phyloP scores from a whole-genome alignment of 2,888 invertebrate genomes.

The Trichopoda pennipes region DNA sequence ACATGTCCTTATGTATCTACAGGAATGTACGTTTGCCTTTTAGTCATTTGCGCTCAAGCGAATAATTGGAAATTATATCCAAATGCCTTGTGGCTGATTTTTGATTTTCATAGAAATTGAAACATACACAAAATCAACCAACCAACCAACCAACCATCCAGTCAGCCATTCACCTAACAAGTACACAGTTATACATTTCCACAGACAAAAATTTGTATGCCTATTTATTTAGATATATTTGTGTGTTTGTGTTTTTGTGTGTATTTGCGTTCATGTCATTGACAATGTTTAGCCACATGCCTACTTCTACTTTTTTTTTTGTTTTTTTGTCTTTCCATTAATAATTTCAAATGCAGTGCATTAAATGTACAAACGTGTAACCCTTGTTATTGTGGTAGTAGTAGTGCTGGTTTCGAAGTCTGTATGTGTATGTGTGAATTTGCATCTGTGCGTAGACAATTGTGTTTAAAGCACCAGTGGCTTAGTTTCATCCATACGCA shows the following conservation, averaged over 20 bases:
- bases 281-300: slow-evolving; percentile 63
- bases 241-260: slow-evolving; percentile 68
- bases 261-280: slow-evolving; percentile 54
- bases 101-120: slow-evolving; percentile 70
- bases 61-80: slow-evolving; percentile 80
- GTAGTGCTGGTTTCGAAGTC: slow-evolving; percentile 9
- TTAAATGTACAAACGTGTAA: slow-evolving; percentile 10
- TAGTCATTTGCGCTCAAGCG: slow-evolving; percentile 75
- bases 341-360: slow-evolving; percentile 30
- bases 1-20: slow-evolving; percentile 5
- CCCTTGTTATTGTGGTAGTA: background rate
- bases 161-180: slow-evolving; percentile 29
- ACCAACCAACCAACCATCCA: slow-evolving; percentile 14
- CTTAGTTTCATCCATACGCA: slow-evolving; percentile 17
- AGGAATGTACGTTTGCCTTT: slow-evolving; percentile 57
- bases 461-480: slow-evolving; percentile 46
- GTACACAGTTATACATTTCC: slow-evolving; percentile 27
- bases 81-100: slow-evolving; percentile 78
- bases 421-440: background rate
- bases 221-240: background rate
- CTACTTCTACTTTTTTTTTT: slow-evolving; percentile 36
- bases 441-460: background rate
- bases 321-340: slow-evolving; percentile 43
- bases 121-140: slow-evolving; percentile 60
- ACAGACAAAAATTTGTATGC: slow-evolving; percentile 12